Evolutionary conservation across 2,797 vertebrate genomes (phyloP), one percentile per base, ranked within the genome.

Genomic region (Argya squamiceps): DNA sequence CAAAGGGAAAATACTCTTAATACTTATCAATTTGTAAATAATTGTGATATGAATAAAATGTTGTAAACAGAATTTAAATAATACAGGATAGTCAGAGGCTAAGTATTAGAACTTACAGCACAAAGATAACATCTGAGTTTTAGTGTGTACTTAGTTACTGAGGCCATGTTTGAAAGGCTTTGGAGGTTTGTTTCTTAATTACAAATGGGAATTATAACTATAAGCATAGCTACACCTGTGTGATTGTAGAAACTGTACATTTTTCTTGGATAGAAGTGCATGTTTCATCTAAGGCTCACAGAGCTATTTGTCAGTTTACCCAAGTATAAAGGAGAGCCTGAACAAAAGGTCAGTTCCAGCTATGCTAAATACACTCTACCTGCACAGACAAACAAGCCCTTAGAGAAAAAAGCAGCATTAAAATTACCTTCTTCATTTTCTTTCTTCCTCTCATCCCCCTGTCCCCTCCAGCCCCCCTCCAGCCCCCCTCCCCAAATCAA

Each of bases 301-400:
- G 73, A 89, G 50, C 41, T 69, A 24, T 73, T 71, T 94, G 56
- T 79, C 58, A 34, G 58, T 89, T 91, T 76, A 64, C 62, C n/a
- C 39, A 82, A 80, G 37, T 68, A 91, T 43, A 55, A 93, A 78
- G 56, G 69, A 52, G 52, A 74, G 14, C 21, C 32, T 74, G 71
- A 84, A 85, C 49, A 83, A 94, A 97, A 96, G 78, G 84, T 88
- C 89, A 93, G 47, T 47, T 87, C 53, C 58, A 84, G 67, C 63
- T 68, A n/a, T 75, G 78, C 46, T 85, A 49, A 88, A 43, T 30
- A 50, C 65, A 68, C 11, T 59, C 62, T 58, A 70, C 78, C 60
- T 92, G 67, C 79, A 47, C 5, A 82, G 37, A 69, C 34, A 84
- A 93, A 80, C 46, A 44, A 4, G 14, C 9, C 12, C n/a, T 68